phyloP scores from a whole-genome alignment of 2,113 vertebrate species.

The Gymnobelideus leadbeateri region DNA sequence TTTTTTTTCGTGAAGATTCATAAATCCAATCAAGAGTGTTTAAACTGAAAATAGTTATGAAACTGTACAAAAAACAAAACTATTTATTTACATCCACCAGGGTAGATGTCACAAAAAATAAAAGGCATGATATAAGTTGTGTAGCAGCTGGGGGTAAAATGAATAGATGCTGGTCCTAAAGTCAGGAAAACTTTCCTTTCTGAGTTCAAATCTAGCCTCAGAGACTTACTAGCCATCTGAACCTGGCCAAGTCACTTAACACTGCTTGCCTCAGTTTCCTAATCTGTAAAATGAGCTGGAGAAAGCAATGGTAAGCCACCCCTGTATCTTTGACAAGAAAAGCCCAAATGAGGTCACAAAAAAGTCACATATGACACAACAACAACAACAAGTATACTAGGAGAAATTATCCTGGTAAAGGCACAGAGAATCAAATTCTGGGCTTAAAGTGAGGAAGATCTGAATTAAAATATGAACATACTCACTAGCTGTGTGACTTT shows the following conservation, averaged over 20 bases:
- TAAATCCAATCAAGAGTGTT: not conserved
- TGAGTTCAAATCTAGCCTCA: not conserved
- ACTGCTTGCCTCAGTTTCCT: not conserved
- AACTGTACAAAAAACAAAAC: not conserved
- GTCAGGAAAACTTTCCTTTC: too few species aligned
- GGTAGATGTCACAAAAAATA: not conserved
- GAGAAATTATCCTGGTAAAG: not conserved
- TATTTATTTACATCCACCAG: not conserved
- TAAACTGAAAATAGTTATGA: not conserved
- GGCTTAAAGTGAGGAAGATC: not conserved
- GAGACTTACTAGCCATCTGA: not conserved
- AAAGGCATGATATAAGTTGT: not conserved
- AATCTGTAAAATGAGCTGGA: not conserved
- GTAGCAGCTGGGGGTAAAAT: not conserved
- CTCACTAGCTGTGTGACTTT: not conserved
- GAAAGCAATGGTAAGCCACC: not conserved
- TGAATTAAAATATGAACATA: not conserved
- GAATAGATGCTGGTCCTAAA: too few species aligned
- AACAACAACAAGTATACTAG: too few species aligned
- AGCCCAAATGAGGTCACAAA: not conserved
- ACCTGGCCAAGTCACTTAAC: not conserved
- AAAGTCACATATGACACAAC: not conserved
- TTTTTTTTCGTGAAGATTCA: not conserved
- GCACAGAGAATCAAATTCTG: not conserved
- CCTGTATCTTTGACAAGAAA: not conserved